Evolutionary conservation across 2,888 invertebrate genomes (phyloP).

Genomic region (Pristionchus entomophagus): DNA sequence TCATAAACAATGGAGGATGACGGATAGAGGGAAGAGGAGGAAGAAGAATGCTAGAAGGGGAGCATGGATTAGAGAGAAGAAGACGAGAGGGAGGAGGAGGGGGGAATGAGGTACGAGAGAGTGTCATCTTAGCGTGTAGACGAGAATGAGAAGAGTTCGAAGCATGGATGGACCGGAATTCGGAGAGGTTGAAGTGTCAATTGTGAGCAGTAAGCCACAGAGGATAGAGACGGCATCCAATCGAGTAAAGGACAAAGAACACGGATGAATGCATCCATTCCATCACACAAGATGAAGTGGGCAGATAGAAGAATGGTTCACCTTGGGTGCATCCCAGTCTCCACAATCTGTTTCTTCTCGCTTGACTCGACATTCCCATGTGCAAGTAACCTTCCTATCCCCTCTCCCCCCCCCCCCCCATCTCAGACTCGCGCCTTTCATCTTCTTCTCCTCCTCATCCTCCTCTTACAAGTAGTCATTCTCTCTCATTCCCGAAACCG

Average conservation of each 20-base stretch:
- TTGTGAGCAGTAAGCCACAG: not conserved
- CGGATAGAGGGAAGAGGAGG: not conserved
- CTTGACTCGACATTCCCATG: not conserved
- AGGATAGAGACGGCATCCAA: not conserved
- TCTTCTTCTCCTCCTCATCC: conserved; percentile 20
- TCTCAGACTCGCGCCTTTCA: conserved; percentile 18
- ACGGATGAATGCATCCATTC: conserved; percentile 22
- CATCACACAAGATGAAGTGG: conserved; percentile 35
- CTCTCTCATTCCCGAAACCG: conserved; percentile 39
- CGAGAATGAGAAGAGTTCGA: conserved; percentile 19
- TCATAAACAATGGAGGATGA: conserved; percentile 29
- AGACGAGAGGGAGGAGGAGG: not conserved
- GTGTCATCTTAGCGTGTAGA: conserved; percentile 35
- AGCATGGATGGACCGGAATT: conserved; percentile 12
- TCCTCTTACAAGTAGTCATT: conserved; percentile 24
- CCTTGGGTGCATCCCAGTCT: not conserved
- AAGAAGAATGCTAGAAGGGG: conserved; percentile 10
- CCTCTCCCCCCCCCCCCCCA: not conserved
- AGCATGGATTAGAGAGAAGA: conserved; percentile 32
- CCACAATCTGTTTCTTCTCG: conserved; percentile 26
- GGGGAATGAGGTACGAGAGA: conserved; percentile 26
- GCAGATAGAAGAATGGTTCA: not conserved
- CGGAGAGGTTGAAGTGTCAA: not conserved
- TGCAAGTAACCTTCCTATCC: conserved; percentile 9
- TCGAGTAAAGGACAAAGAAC: conserved; percentile 2